Evolutionary conservation across 2,888 invertebrate species (phyloP), one percentile per base, ranked within the genome.

Genomic region (Hydrotaea cyrtoneurina): DNA sequence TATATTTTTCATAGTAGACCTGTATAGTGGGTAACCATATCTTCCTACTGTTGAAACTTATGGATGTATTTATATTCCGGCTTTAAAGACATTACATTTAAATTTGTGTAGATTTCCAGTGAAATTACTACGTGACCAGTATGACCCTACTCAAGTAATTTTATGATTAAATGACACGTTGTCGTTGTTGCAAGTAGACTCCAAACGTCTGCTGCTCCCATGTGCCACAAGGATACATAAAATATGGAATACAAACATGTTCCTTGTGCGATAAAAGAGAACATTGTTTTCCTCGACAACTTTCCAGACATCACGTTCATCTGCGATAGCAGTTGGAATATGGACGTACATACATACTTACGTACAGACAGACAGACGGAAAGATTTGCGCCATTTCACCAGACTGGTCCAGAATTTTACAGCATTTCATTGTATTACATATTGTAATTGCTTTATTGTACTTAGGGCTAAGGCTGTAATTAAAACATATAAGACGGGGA

Each of bases 371-470:
- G n/a, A n/a, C n/a, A n/a, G n/a, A n/a, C n/a, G n/a, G n/a, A n/a
- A n/a, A 76, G 71, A 53, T 62, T 62, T 75, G 59, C 50, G 53
- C 26, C 17, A 13, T 31, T 31, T n/a, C 36, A 17, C 19, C 39
- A 23, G 66, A 13, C 23, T 43, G 19, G 39, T 39, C 39, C 19
- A 17, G 19, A 36, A n/a, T 64, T 64, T 36, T 43, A 62, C 43
- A 50, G 59, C 15, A 10, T 31, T 31, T 77, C 23, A 50, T 62
- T 66, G 23, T 36, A 11, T 11, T 43, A 62, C n/a, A 26, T 19
- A 36, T 23, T 62, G 15, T 62, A 76, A 80, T 80, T 76, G 59
- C 71, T 80, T 76, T 71, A 73, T 50, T 80, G 50, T 75, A 71
- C 50, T 31, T 31, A 31, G 36, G 69, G 15, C 50, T 13, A 31